These are phyloP conservation scores for Passer domesticus DNA, from an alignment of 2,113 vertebrate genomes.

Conservation along the genomic window DNA sequence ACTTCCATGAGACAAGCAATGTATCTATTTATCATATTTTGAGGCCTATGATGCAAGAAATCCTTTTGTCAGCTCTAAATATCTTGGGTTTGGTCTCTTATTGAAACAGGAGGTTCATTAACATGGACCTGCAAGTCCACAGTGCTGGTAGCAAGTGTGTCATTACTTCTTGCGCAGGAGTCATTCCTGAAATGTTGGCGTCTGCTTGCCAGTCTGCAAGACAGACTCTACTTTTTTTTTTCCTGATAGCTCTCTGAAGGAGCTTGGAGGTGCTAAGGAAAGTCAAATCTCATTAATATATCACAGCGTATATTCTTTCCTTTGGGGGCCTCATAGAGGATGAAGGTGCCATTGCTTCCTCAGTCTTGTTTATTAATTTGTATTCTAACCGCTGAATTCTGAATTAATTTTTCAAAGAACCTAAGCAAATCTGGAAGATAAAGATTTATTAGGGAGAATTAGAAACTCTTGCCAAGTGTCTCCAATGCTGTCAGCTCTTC, in stretches of 20 bases:
- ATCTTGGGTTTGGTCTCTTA: not conserved
- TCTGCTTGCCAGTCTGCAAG: not conserved
- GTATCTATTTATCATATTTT: not conserved
- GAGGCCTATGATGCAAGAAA: not conserved
- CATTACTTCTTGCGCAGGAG: not conserved
- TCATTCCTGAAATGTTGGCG: not conserved
- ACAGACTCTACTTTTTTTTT: not conserved
- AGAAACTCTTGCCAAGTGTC: not conserved
- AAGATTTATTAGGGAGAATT: not conserved
- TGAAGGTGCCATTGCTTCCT: not conserved
- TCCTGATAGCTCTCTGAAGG: not conserved
- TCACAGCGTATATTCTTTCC: not conserved
- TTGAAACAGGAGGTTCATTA: not conserved
- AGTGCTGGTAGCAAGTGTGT: not conserved
- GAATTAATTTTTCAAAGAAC: not conserved
- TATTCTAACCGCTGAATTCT: not conserved
- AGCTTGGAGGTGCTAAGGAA: not conserved
- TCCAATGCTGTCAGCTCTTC: not conserved
- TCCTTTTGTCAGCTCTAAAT: not conserved
- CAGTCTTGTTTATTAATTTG: not conserved
- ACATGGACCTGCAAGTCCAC: rapidly evolving
- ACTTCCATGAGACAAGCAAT: not conserved
- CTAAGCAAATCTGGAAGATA: not conserved
- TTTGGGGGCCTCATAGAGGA: not conserved
- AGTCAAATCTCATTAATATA: not conserved